Evolutionary conservation across 2,797 vertebrate species (phyloP), one percentile per base, ranked within the genome.

Genomic region (Diplodus puntazzo): DNA sequence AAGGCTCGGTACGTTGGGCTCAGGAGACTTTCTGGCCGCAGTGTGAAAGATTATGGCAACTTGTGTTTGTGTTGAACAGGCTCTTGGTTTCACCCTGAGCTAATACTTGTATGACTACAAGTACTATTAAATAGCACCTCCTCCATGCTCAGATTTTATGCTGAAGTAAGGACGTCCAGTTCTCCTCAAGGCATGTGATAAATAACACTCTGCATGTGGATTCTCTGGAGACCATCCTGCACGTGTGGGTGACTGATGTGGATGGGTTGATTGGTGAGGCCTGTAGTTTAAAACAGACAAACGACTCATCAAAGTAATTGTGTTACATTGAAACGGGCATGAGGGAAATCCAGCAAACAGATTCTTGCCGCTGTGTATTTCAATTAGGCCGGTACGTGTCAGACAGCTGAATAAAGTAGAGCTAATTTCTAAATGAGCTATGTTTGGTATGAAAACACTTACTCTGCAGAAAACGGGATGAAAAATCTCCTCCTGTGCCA

Each of bases 381-480:
- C 80, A 88, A 80, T 90, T 81, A 86, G 69, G 73, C 27, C 21
- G 2, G 39, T 45, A 27, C 70, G 53, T 80, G 58, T 79, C 73
- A 73, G 76, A 88, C 42, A 53, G 30, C 64, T 71, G 86, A 94
- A 34, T 92, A 93, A 93, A 89, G 92, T 90, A 54, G 50, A 75
- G 90, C 90, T 95, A 88, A 95, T 96, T 95, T 95, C 89, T 91
- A 92, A 95, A 96, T 93, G 92, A 92, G 93, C 92, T 88, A 77
- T 82, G 90, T 94, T 94, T 93, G 77, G 65, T 90, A 89, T 92
- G 94, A 75, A 96, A 97, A 92, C 92, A 95, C 95, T 96, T 95
- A 96, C 92, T 73, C 90, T 86, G 95, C 96, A 97, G 93, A 96
- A 97, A 94, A 93, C 89, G 85, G 93, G 57, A 96, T 95, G 95